Percentiles rank a stretch among this genome's conserved stretches.
Evolutionary conservation across 1,140 invertebrate genomes (phyloP).

Genomic region (Drosophila miranda): DNA sequence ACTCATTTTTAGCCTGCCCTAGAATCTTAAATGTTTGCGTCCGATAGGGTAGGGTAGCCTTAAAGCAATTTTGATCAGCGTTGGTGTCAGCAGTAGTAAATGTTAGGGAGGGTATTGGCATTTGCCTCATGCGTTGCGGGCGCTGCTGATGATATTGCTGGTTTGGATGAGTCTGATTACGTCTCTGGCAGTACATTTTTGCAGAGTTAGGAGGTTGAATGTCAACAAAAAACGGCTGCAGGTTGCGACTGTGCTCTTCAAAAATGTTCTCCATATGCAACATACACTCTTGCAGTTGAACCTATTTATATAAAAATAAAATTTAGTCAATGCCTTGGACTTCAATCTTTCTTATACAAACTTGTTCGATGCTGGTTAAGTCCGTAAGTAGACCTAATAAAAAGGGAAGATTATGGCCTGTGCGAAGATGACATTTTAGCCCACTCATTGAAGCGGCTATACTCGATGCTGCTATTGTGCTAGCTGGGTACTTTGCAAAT

Average conservation of each 20-base stretch:
- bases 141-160: slow-evolving; percentile 33
- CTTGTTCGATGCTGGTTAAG: slow-evolving; percentile 74
- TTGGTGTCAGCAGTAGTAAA: neutral
- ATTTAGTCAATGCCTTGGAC: neutral
- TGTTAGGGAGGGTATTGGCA: slow-evolving; percentile 7
- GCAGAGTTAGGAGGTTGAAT: slow-evolving; percentile 43
- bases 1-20: slow-evolving; percentile 87
- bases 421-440: slow-evolving; percentile 87
- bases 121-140: slow-evolving; percentile 4
- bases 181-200: slow-evolving; percentile 38
- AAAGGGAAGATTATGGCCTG: slow-evolving; percentile 76
- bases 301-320: slow-evolving; percentile 82
- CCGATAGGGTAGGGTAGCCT: slow-evolving; percentile 40
- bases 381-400: slow-evolving; percentile 68
- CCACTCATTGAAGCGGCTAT: slow-evolving; percentile 92
- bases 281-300: slow-evolving; percentile 86
- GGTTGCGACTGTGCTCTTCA: no score
- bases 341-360: slow-evolving; percentile 31
- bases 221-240: no score
- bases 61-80: slow-evolving; percentile 18
- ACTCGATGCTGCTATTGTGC: slow-evolving; percentile 93
- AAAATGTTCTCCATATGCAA: slow-evolving; percentile 87
- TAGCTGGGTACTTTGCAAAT: slow-evolving; percentile 87
- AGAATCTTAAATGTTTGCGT: slow-evolving; percentile 83
- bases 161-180: slow-evolving; percentile 28